Evolutionary conservation across 2,797 vertebrate species (phyloP).

Genomic region (Chanos chanos): DNA sequence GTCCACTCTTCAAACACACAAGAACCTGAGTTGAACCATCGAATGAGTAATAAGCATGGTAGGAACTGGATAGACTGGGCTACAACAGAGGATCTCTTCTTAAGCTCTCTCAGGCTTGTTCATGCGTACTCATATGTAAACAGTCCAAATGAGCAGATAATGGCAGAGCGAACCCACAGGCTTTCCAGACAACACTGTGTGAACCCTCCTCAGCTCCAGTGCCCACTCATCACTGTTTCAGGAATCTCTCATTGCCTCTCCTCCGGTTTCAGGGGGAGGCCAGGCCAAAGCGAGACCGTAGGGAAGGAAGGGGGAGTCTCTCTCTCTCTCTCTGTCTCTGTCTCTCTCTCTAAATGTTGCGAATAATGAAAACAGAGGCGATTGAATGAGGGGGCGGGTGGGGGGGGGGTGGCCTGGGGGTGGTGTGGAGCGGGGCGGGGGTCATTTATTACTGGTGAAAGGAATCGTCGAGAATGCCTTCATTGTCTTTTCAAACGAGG

Average conservation of each 20-base stretch:
- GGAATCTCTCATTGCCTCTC: not conserved
- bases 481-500: slow-evolving; percentile 30
- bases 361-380: no score
- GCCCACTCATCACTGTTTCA: not conserved
- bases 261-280: not conserved
- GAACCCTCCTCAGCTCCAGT: not conserved
- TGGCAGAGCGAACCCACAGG: not conserved
- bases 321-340: not conserved
- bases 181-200: not conserved
- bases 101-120: not conserved
- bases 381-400: no score
- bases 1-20: no score
- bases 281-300: slow-evolving; percentile 8
- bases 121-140: slow-evolving; percentile 2
- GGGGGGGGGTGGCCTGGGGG: no score
- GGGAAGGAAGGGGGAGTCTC: not conserved
- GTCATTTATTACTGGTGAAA: no score
- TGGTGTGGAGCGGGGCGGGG: no score
- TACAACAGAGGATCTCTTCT: not conserved
- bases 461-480: slow-evolving; percentile 15
- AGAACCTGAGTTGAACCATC: no score
- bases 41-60: not conserved
- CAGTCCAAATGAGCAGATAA: slow-evolving; percentile 6
- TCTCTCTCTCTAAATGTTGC: not conserved
- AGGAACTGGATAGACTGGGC: not conserved